A percentile compares a stretch with the other conserved stretches of the same genome.
phyloP scores from a whole-genome alignment of 2,797 vertebrate genomes.

The Acrocephalus scirpaceus region DNA sequence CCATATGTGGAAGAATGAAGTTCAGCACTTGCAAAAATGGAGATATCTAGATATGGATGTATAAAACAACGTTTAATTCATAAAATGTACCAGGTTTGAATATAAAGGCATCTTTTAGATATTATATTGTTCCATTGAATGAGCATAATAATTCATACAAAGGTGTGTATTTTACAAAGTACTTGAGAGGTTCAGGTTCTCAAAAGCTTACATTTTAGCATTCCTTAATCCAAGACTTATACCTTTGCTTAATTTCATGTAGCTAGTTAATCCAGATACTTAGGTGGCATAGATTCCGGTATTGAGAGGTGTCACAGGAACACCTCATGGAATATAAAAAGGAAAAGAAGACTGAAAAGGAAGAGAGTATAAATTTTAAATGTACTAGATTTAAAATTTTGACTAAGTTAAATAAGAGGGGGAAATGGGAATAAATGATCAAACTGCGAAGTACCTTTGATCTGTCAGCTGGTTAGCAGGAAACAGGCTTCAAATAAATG shows the following conservation, averaged over 20 bases:
- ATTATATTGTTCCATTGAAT: not conserved
- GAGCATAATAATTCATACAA: not conserved
- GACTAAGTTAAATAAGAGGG: not conserved
- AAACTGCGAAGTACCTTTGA: slow-evolving; percentile 47
- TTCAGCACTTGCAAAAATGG: not conserved
- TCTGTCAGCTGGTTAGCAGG: slow-evolving; percentile 61
- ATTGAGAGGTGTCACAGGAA: not conserved
- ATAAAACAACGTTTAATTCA: not conserved
- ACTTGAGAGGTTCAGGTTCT: not conserved
- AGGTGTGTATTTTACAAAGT: not conserved
- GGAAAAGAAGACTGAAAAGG: not conserved
- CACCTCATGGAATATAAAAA: not conserved
- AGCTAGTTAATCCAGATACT: not conserved
- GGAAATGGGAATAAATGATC: not conserved
- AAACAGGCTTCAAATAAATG: slow-evolving; percentile 37
- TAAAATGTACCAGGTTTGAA: not conserved
- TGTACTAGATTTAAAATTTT: not conserved
- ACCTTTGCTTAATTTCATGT: not conserved
- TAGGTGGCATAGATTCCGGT: not conserved
- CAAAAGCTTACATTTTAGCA: not conserved
- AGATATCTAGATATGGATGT: not conserved
- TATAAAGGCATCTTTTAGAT: not conserved
- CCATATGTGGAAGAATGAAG: not conserved
- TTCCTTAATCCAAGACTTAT: not conserved
- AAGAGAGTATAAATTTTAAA: not conserved